These are phyloP conservation scores for Ammospiza caudacuta DNA, from an alignment of 2,113 vertebrate genomes.

Conservation along the genomic window DNA sequence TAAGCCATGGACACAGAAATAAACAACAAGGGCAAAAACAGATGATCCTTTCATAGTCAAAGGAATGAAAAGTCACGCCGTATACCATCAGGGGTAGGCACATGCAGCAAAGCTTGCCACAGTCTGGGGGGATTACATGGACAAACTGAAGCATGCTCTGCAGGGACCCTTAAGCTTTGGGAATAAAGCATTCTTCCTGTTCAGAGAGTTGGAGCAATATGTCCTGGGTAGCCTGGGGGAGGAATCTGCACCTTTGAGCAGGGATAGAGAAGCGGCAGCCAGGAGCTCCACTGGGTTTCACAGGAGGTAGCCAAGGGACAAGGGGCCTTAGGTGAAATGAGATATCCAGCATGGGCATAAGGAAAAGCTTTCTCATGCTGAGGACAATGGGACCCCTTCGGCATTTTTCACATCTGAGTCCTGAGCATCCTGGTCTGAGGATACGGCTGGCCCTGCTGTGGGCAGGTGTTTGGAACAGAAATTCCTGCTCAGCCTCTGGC, in stretches of 20 bases:
- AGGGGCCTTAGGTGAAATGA: fast-evolving
- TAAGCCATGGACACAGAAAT: too few species aligned
- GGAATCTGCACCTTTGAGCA: fast-evolving
- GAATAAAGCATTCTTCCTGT: fast-evolving
- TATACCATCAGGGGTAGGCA: too few species aligned
- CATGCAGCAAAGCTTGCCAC: too few species aligned
- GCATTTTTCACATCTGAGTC: not conserved
- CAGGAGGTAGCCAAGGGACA: fast-evolving
- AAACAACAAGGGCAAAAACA: too few species aligned
- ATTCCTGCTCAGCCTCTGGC: not conserved
- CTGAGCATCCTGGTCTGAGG: not conserved
- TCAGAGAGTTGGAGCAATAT: fast-evolving
- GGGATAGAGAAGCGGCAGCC: not conserved
- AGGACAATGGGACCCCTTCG: fast-evolving
- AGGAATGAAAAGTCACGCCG: too few species aligned
- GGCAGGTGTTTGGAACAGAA: not conserved
- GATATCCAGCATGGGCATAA: not conserved
- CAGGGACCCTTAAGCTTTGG: fast-evolving
- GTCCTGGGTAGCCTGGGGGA: not conserved
- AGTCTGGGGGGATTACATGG: not conserved
- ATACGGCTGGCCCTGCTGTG: not conserved
- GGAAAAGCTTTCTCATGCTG: not conserved
- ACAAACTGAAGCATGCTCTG: not conserved
- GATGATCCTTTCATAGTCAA: too few species aligned
- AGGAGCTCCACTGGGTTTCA: not conserved